Evolutionary conservation across 2,797 vertebrate species (phyloP).

Genomic region (Champsocephalus gunnari): DNA sequence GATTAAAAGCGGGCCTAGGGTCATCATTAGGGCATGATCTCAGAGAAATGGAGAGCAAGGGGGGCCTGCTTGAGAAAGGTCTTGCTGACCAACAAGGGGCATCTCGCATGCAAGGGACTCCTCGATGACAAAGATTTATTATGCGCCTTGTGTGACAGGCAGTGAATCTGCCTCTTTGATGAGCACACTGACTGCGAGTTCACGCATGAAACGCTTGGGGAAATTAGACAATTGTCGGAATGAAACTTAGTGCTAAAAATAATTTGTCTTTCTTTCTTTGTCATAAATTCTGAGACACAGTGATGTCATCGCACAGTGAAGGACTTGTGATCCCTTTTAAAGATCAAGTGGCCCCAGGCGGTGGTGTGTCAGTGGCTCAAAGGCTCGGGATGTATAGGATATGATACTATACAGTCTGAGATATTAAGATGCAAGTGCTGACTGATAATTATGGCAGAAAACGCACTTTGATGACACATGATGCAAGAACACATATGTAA

Average conservation of each 20-base stretch:
- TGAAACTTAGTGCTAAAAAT: slow-evolving; percentile 71
- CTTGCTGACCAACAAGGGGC: slow-evolving; percentile 72
- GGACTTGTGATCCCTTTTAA: slow-evolving; percentile 55
- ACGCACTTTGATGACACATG: slow-evolving; percentile 22
- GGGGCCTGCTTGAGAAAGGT: slow-evolving; percentile 70
- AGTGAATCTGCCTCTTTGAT: slow-evolving; percentile 71
- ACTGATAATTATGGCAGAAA: slow-evolving; percentile 21
- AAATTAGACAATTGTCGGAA: slow-evolving; percentile 69
- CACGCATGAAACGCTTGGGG: slow-evolving; percentile 66
- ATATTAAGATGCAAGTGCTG: slow-evolving; percentile 13
- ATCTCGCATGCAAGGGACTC: slow-evolving; percentile 60
- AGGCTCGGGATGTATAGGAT: slow-evolving; percentile 44
- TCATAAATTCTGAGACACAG: slow-evolving; percentile 42
- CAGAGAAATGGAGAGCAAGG: slow-evolving; percentile 69
- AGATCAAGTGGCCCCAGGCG: slow-evolving; percentile 72
- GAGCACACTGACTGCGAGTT: slow-evolving; percentile 58
- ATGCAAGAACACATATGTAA: neutral
- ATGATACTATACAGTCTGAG: slow-evolving; percentile 31
- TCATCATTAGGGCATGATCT: slow-evolving; percentile 84
- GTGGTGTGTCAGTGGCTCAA: slow-evolving; percentile 63
- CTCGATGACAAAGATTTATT: slow-evolving; percentile 69
- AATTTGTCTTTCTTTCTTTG: slow-evolving; percentile 60
- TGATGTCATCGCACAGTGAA: slow-evolving; percentile 59
- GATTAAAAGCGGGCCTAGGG: slow-evolving; percentile 83
- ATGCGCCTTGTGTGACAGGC: slow-evolving; percentile 67